A percentile compares a stretch with the other conserved stretches of the same genome.
Conservation (phyloP, 2,888 invertebrate genomes). For the Oscheius sp. region DNA sequence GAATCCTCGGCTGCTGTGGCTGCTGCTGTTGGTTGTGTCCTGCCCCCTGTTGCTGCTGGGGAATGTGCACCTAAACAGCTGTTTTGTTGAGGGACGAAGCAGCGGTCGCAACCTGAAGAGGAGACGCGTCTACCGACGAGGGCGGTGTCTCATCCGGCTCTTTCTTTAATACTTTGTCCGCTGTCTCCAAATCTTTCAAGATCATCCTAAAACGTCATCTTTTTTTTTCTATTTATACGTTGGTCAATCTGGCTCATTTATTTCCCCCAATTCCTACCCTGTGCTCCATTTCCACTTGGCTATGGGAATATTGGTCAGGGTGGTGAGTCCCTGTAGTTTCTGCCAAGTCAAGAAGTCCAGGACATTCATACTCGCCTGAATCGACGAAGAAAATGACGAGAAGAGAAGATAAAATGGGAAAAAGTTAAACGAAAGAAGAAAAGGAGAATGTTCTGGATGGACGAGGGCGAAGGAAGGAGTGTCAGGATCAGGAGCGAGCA, state of each 20-base stretch:
- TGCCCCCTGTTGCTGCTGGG: conserved; percentile 22
- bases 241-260: neutral
- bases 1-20: conserved; percentile 22
- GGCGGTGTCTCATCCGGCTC: conserved; percentile 64
- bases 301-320: conserved; percentile 2
- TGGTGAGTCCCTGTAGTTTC: conserved; percentile 6
- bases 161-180: conserved; percentile 66
- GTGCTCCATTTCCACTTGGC: conserved; percentile 27
- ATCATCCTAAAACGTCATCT: conserved; percentile 66
- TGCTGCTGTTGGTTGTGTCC: neutral
- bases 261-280: neutral
- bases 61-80: conserved; percentile 38
- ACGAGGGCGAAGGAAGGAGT: conserved; percentile 11
- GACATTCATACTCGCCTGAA: conserved; percentile 11
- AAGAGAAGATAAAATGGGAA: neutral
- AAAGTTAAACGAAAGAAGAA: neutral
- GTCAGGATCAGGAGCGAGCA: neutral
- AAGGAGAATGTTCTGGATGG: neutral
- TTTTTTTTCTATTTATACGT: neutral
- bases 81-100: neutral
- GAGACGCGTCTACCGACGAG: conserved; percentile 54
- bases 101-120: conserved; percentile 43
- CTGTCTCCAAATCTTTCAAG: conserved; percentile 71
- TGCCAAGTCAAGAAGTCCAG: conserved; percentile 26
- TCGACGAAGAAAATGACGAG: neutral